Conservation (phyloP, 2,888 invertebrate genomes). For the Pyrgus malvae region DNA sequence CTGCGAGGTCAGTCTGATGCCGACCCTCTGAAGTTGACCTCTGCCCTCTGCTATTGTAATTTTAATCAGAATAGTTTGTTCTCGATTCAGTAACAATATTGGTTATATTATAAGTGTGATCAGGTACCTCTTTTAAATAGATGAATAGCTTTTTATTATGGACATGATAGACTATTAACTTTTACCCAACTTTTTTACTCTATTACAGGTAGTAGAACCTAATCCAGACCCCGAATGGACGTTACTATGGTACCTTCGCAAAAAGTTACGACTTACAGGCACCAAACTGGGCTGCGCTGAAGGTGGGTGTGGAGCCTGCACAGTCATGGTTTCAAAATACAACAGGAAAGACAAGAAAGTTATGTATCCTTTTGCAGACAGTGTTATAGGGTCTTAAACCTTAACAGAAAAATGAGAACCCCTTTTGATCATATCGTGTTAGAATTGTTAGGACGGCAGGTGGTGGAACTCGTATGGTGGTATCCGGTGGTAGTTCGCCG, state of each 20-base stretch:
- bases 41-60: not conserved
- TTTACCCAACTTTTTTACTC: too few relatives aligned
- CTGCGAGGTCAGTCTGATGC: not conserved
- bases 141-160: too few relatives aligned
- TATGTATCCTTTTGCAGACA: conserved; percentile 79
- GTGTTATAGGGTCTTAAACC: too few relatives aligned
- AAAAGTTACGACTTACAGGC: conserved; percentile 90
- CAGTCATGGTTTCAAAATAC: conserved; percentile 94
- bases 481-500: too few relatives aligned
- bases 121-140: too few relatives aligned
- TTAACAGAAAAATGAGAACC: too few relatives aligned
- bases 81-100: too few relatives aligned
- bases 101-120: too few relatives aligned
- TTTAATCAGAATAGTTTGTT: not conserved
- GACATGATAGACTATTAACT: too few relatives aligned
- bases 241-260: conserved; percentile 90
- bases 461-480: too few relatives aligned
- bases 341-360: conserved; percentile 81
- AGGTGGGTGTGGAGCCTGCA: conserved; percentile 98
- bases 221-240: conserved; percentile 93
- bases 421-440: too few relatives aligned
- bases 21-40: not conserved
- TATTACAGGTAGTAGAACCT: conserved; percentile 85
- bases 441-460: too few relatives aligned
- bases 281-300: conserved; percentile 97